These are phyloP conservation scores for Bagarius yarrelli DNA, from an alignment of 2,113 vertebrate genomes.

Conservation along the genomic window DNA sequence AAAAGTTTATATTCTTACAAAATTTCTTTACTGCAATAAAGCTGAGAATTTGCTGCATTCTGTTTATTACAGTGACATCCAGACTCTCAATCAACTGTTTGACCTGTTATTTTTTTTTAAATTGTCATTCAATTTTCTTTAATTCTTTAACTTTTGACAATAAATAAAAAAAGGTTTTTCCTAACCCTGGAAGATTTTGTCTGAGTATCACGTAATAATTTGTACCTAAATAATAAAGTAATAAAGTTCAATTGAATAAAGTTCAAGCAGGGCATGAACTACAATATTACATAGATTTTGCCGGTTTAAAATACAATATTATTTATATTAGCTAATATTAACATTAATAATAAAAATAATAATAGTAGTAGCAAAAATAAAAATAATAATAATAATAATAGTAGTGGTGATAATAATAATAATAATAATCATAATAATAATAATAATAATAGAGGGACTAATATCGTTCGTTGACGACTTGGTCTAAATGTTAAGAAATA, in stretches of 20 bases:
- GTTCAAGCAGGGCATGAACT: background rate
- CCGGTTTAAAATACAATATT: background rate
- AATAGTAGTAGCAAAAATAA: background rate
- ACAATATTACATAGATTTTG: background rate
- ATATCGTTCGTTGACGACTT: background rate
- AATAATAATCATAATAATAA: background rate
- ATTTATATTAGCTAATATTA: background rate
- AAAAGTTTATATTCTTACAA: background rate
- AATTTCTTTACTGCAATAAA: background rate
- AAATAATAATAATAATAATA: slow-evolving; percentile 6
- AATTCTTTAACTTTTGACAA: too few species aligned
- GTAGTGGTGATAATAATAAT: background rate
- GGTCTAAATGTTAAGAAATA: too few species aligned
- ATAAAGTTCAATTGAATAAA: background rate
- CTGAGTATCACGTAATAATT: background rate
- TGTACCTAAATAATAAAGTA: background rate
- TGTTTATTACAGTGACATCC: background rate
- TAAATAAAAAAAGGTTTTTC: too few species aligned
- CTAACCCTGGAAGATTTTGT: background rate
- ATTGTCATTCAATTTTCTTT: background rate
- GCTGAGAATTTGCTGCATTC: background rate
- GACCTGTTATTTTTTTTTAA: background rate
- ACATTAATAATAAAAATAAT: background rate
- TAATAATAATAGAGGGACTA: background rate
- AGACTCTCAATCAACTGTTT: background rate